These are phyloP conservation scores for Aphelenchoides besseyi DNA, from an alignment of 1,140 invertebrate genomes.

Conservation along the genomic window DNA sequence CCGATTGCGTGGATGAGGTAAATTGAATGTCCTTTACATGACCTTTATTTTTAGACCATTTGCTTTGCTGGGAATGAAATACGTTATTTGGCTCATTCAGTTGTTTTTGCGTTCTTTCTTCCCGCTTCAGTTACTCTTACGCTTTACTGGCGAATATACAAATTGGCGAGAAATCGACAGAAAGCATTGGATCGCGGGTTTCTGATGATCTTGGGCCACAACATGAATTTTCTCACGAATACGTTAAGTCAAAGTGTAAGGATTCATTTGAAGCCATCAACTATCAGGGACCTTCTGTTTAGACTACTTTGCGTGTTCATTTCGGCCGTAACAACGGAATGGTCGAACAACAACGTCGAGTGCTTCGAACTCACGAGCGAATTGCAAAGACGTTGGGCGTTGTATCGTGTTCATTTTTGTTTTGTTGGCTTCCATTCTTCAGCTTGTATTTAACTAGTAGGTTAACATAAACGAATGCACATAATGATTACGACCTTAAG, in stretches of 20 bases:
- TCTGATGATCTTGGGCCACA: conserved; percentile 62
- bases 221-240: conserved; percentile 62
- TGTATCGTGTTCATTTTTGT: conserved; percentile 65
- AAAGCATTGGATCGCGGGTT: conserved; percentile 60
- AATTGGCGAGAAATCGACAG: conserved; percentile 57
- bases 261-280: background rate
- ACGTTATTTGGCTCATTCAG: conserved; percentile 60
- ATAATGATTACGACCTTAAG: conserved; percentile 40
- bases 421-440: conserved; percentile 67
- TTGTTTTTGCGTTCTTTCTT: conserved; percentile 61
- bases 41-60: conserved; percentile 41
- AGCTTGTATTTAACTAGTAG: conserved; percentile 64
- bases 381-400: conserved; percentile 67
- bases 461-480: conserved; percentile 19
- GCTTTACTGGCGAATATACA: conserved; percentile 61
- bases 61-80: conserved; percentile 62
- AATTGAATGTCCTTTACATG: conserved; percentile 8
- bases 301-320: conserved; percentile 61
- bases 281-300: conserved; percentile 23
- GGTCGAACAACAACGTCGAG: conserved; percentile 61
- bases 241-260: conserved; percentile 46
- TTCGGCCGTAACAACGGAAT: conserved; percentile 61
- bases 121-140: conserved; percentile 61
- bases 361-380: conserved; percentile 63
- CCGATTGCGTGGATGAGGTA: conserved; percentile 33